Base-by-base conservation (phyloP, 2,113 vertebrate genomes). In the Acanthisitta chloris region DNA sequence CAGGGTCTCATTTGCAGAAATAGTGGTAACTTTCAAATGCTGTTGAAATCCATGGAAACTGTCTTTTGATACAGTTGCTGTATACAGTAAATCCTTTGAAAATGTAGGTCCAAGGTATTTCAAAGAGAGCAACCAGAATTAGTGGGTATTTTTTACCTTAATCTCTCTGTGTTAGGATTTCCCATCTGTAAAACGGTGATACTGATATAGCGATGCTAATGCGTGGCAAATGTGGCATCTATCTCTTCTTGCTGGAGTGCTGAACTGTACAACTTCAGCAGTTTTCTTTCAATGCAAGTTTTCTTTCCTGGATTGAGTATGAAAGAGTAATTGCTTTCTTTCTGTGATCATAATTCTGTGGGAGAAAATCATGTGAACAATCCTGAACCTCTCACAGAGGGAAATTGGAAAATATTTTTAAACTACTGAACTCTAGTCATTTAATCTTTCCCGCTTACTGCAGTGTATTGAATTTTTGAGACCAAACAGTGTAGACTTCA, bases 391-490 rank as follows among this genome's bases (percentile, higher is more conserved):
- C 76, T 86, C 59, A 59, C 24, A 57, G 64, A 74, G 48, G 66
- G 66, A 82, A 78, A 85, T 36, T 92, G 67, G 72, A 92, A 96
- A 96, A 88, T 93, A 96, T 94, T 95, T 96, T 96, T 96, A 90
- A 96, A 94, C 79, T 92, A 62, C 92, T 77, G 66, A 89, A 88
- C n/a, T 79, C 65, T 49, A 90, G 91, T 77, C 14, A 90, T 78
- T 95, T 96, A 90, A 95, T 97, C 93, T 88, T 93, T 83, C 88
- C 71, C 7, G 33, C 67, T 93, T 90, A 54, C 79, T 92, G 71
- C 92, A 88, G 43, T 12, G 20, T 59, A 83, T 67, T 94, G 88
- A 90, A 92, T 92, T 93, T 89, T 96, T 92, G 90, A 94, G 81
- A 94, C 71, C 93, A 94, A 93, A 62, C 66, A 66, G 49, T 52